These are phyloP conservation scores for Alentia gelatinosa DNA, from an alignment of 2,888 invertebrate species.

Conservation along the genomic window DNA sequence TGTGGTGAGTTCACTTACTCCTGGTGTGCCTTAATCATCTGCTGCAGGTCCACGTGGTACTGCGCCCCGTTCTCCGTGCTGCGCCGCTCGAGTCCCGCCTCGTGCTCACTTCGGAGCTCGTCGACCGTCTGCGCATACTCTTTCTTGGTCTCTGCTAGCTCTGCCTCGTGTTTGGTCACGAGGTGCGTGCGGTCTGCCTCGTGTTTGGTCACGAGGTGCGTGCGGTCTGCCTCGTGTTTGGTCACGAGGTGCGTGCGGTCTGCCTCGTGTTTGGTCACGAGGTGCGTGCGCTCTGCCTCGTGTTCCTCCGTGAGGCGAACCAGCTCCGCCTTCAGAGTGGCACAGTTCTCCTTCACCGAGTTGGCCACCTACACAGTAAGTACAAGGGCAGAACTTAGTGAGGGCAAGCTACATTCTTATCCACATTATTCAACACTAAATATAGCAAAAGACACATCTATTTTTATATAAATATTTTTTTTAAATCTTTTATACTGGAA, in stretches of 20 bases:
- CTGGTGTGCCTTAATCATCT: constrained; percentile 24
- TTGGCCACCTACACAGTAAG: constrained; percentile 28
- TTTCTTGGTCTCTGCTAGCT: background rate
- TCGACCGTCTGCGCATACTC: background rate
- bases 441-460: no score
- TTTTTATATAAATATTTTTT: no score
- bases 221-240: background rate
- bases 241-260: background rate
- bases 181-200: background rate
- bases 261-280: background rate
- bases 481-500: no score
- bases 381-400: no score
- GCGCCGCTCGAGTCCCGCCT: background rate
- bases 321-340: constrained; percentile 14
- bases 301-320: constrained; percentile 17
- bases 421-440: no score
- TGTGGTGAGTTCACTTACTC: constrained; percentile 35
- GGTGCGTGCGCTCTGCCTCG: background rate
- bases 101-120: background rate
- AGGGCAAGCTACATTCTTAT: no score
- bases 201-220: background rate
- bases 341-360: constrained; percentile 33
- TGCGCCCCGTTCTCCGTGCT: constrained; percentile 15
- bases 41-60: constrained; percentile 26
- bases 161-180: background rate